Base-by-base conservation (phyloP, 2,797 vertebrate genomes). In the Odontamblyopus lacepedii region DNA sequence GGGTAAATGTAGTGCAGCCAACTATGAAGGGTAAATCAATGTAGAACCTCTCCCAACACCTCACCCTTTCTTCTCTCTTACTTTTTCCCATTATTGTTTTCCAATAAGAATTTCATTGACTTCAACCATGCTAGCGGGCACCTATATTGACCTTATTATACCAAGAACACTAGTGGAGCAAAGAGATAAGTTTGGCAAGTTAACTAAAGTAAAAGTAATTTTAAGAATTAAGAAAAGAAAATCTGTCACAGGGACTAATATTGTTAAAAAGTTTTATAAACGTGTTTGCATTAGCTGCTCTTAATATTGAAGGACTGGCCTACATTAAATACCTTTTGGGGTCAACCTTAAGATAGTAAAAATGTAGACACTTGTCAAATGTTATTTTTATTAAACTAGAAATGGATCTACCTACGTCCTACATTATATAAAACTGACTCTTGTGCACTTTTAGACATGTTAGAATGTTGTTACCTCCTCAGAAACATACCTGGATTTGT, bases 21-120 rank as follows among this genome's bases (percentile, higher is more conserved):
- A 88, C 91, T 94, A 94, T 94, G 93, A 94, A 94, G 92, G 92
- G 90, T 94, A 92, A 94, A 94, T 94, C 92, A 91, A 92, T 93
- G 92, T 89, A 89, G 83, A 92, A 90, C 89, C 89, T 88, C 82
- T 85, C 75, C 69, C 75, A 78, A 90, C 82, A 84, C 85, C 85
- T 89, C 63, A 18, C 74, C 70, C 75, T 80, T 78, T 83, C 73
- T 78, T 63, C 74, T 63, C 79, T 74, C 65, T 12, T 29, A 38
- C 55, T 50, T 61, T 70, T 73, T 38, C 63, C 79, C 74, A 80
- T 90, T 84, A 87, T 84, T 88, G 79, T 90, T 85, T 83, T 79
- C 86, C 90, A 89, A 92, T 91, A 91, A 92, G 90, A 89, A 92
- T 89, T 89, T 80, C 80, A 90, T 91, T 85, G 90, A 92, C 90